These are phyloP conservation scores for Piezodorus guildinii DNA, from an alignment of 1,140 invertebrate species.

Conservation along the genomic window DNA sequence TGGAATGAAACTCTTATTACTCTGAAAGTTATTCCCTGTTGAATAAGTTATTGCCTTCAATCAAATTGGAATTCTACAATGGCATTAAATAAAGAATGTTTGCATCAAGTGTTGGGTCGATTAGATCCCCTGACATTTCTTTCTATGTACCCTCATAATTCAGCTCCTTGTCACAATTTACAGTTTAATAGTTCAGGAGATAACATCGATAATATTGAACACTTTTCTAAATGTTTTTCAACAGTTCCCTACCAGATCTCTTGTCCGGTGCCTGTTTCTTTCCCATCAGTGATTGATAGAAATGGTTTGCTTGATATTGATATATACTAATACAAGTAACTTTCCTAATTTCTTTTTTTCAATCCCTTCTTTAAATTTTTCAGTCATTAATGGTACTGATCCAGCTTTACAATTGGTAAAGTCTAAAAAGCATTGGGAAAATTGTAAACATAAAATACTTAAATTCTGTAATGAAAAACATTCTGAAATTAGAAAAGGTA, in stretches of 20 bases:
- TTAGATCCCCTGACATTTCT: not conserved
- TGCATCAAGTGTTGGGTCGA: not conserved
- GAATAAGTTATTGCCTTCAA: too few relatives aligned
- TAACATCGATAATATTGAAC: not conserved
- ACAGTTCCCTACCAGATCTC: not conserved
- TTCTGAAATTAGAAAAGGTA: not conserved
- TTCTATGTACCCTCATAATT: not conserved
- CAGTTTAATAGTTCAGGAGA: not conserved
- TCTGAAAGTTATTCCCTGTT: too few relatives aligned
- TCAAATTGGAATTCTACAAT: too few relatives aligned
- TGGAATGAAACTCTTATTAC: too few relatives aligned
- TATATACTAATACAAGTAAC: not conserved
- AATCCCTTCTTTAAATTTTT: not conserved
- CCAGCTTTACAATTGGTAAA: not conserved
- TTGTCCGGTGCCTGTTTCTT: not conserved
- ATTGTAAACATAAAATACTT: not conserved
- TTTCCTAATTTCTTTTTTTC: too few relatives aligned
- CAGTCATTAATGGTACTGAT: slow-evolving; percentile 4
- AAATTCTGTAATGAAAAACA: not conserved
- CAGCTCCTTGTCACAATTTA: slow-evolving; percentile 2
- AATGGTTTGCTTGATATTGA: not conserved
- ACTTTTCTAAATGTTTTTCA: not conserved
- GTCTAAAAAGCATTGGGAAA: not conserved
- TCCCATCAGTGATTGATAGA: not conserved
- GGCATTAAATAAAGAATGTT: too few relatives aligned